Base-by-base conservation (phyloP, 2,797 vertebrate species). In the Lepilemur ruficaudatus region DNA sequence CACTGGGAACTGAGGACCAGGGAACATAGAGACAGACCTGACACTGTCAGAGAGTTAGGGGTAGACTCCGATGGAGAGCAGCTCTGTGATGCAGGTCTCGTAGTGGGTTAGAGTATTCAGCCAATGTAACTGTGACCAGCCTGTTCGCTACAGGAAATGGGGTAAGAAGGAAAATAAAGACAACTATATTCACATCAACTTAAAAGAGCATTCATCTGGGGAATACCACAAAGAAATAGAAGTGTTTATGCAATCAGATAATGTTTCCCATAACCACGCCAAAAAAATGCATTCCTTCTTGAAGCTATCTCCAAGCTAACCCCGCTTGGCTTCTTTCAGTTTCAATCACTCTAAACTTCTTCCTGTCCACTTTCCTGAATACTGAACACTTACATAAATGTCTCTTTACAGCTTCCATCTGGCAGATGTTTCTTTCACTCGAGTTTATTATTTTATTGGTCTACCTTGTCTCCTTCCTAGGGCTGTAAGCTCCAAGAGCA, bases 401-500 rank as follows among this genome's bases (percentile, higher is more conserved):
- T 96, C 52, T 95, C 86, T 90, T 91, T 86, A 93, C 22, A 70
- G 82, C 63, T 90, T 95, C 94, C 61, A 76, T 86, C 82, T 96
- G 91, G 85, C 89, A 93, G 93, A 93, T 93, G 41, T 94, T 97
- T 94, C 75, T 72, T 75, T 94, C 78, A 84, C 73, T 94, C 3
- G 4, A 80, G 50, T 61, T 92, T 91, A 78, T 46, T 43, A 79
- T 78, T 93, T 96, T 94, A 80, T 63, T 75, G 63, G 72, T 91
- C 85, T 82, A 43, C 59, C 20, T 73, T 65, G 73, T 30, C 17
- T 83, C 63, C 73, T 93, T 88, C 46, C 41, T 61, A 46, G 41
- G 15, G 32, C 82, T 11, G 0, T 94, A 69, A 48, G 35, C 35
- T 48, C 25, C 48, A 11, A 75, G 41, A 70, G 65, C 52, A 75